phyloP scores from a whole-genome alignment of 2,113 vertebrate species.

The Aramus guarauna region DNA sequence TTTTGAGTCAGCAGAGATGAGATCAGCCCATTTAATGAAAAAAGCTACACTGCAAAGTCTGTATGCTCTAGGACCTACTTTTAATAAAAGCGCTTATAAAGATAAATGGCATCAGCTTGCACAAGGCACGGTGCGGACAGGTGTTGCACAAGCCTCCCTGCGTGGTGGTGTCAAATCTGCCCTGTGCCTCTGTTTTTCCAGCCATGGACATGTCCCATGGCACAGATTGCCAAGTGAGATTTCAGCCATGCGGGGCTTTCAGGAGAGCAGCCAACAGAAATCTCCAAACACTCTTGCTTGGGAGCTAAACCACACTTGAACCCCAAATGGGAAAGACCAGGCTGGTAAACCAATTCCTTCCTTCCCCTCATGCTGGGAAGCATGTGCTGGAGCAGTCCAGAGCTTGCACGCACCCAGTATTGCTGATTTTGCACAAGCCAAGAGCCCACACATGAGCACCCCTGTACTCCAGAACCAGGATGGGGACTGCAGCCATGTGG shows the following conservation, averaged over 20 bases:
- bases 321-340: too few relatives aligned
- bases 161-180: fast-evolving
- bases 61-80: neutral
- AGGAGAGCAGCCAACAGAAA: fast-evolving
- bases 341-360: too few relatives aligned
- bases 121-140: neutral
- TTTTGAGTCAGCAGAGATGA: neutral
- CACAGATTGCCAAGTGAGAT: fast-evolving
- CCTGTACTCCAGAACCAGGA: too few relatives aligned
- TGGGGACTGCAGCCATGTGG: too few relatives aligned
- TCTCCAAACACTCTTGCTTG: neutral
- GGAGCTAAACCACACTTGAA: too few relatives aligned
- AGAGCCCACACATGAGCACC: too few relatives aligned
- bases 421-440: too few relatives aligned
- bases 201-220: fast-evolving
- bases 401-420: too few relatives aligned
- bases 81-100: neutral
- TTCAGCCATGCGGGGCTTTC: fast-evolving
- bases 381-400: too few relatives aligned
- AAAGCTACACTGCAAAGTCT: neutral
- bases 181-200: neutral
- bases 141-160: neutral
- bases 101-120: neutral
- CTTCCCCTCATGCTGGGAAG: too few relatives aligned
- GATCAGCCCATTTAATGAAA: neutral